phyloP scores from a whole-genome alignment of 2,888 invertebrate genomes.

The Trachelus tabidus region DNA sequence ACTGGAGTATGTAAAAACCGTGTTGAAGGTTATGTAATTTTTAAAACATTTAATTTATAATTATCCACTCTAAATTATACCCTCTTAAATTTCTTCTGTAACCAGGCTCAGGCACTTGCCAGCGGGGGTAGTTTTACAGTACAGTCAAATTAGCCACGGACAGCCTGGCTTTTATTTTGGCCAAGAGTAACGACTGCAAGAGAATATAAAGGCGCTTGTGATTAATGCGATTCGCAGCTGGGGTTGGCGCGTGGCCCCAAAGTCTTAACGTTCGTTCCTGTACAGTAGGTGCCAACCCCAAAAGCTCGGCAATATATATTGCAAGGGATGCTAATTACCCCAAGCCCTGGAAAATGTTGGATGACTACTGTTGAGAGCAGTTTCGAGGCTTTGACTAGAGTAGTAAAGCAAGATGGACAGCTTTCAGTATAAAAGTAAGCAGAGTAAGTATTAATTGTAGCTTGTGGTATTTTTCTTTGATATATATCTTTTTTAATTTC shows the following conservation, averaged over 20 bases:
- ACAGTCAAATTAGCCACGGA: neutral
- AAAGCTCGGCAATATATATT: constrained; percentile 42
- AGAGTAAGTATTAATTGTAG: neutral
- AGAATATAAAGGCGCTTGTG: constrained; percentile 37
- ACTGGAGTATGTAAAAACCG: neutral
- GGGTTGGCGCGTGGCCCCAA: constrained; percentile 50
- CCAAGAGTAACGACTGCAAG: neutral
- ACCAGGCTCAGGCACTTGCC: neutral
- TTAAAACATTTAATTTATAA: neutral
- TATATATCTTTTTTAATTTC: neutral
- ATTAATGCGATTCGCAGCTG: constrained; percentile 65
- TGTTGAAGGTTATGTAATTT: neutral
- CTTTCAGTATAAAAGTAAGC: neutral
- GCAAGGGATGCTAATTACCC: constrained; percentile 55
- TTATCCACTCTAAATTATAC: neutral
- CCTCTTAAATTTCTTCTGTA: neutral
- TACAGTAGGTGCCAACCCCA: constrained; percentile 48
- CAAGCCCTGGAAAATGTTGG: constrained; percentile 5
- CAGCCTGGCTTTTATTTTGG: neutral
- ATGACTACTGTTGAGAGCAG: neutral
- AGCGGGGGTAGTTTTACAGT: neutral
- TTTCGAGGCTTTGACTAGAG: neutral
- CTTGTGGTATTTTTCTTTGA: neutral
- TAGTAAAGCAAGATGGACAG: neutral
- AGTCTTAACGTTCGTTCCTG: constrained; percentile 16